Percentiles rank a stretch among this genome's conserved stretches.
These are phyloP conservation scores for Microtus ochrogaster DNA, from an alignment of 2,113 vertebrate genomes.

Conservation along the genomic window DNA sequence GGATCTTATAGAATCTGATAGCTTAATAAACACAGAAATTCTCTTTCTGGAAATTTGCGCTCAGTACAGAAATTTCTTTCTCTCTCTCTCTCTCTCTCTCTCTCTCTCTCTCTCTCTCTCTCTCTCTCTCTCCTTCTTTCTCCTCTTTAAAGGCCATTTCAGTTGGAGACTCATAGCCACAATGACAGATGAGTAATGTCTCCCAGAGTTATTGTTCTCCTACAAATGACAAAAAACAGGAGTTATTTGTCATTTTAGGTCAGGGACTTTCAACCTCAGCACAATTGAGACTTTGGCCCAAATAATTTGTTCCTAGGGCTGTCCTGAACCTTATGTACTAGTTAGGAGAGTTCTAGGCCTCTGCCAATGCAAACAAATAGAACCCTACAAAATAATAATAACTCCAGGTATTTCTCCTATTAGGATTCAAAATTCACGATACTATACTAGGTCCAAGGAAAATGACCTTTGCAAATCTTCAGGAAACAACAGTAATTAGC, in stretches of 20 bases:
- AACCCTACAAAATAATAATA: not conserved
- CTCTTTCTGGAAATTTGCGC: not conserved
- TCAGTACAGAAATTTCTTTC: no score
- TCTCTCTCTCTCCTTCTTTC: not conserved
- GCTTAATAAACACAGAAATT: not conserved
- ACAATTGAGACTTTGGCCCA: not conserved
- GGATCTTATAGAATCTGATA: not conserved
- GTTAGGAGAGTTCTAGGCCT: not conserved
- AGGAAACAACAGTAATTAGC: not conserved
- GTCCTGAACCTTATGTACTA: not conserved
- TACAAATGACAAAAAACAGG: not conserved
- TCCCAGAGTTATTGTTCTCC: not conserved
- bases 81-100: not conserved
- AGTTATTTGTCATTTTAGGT: not conserved
- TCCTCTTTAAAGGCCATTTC: not conserved
- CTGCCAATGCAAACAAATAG: no score
- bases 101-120: not conserved
- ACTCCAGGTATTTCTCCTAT: not conserved
- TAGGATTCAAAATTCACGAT: not conserved
- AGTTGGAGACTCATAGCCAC: not conserved
- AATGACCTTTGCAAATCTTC: not conserved
- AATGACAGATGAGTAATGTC: not conserved
- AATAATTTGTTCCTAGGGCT: not conserved
- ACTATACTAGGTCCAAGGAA: not conserved
- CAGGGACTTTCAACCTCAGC: not conserved